Evolutionary conservation across 2,113 vertebrate species (phyloP).

Genomic region (Melanerpes aurifrons): DNA sequence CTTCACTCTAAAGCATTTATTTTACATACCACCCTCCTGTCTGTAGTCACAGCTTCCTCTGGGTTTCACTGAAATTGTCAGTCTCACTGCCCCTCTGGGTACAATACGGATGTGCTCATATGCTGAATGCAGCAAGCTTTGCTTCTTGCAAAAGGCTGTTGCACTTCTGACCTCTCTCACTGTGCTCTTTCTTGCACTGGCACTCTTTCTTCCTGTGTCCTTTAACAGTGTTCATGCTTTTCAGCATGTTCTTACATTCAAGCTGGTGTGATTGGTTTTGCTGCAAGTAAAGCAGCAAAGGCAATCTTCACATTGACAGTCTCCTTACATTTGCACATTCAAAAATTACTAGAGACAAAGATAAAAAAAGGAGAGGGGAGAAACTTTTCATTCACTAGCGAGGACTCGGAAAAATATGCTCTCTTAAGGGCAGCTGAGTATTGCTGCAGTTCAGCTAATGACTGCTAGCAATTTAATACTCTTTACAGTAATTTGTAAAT

Average conservation of each 20-base stretch:
- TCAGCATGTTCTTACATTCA: not conserved
- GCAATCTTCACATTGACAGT: not conserved
- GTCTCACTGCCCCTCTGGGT: not conserved
- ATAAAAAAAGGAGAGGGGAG: not conserved
- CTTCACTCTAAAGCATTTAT: not conserved
- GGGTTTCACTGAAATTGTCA: not conserved
- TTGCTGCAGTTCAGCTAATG: not conserved
- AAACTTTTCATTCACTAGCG: not conserved
- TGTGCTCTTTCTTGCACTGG: not conserved
- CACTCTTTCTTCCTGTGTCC: not conserved
- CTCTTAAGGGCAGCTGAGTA: not conserved
- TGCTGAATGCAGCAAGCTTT: not conserved
- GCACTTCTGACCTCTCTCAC: not conserved
- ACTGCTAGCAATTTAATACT: not conserved
- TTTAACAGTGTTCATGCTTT: not conserved
- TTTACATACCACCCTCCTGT: not conserved
- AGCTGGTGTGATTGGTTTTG: not conserved
- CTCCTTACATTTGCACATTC: not conserved
- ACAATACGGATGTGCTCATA: fast-evolving
- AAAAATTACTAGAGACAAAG: not conserved
- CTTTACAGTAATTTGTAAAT: not conserved
- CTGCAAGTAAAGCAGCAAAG: not conserved
- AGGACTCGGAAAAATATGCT: not conserved
- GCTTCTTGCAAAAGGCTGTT: not conserved
- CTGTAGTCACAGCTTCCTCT: not conserved